These are phyloP conservation scores for Strigamia crassipes DNA, from an alignment of 2,888 invertebrate species.

Conservation along the genomic window DNA sequence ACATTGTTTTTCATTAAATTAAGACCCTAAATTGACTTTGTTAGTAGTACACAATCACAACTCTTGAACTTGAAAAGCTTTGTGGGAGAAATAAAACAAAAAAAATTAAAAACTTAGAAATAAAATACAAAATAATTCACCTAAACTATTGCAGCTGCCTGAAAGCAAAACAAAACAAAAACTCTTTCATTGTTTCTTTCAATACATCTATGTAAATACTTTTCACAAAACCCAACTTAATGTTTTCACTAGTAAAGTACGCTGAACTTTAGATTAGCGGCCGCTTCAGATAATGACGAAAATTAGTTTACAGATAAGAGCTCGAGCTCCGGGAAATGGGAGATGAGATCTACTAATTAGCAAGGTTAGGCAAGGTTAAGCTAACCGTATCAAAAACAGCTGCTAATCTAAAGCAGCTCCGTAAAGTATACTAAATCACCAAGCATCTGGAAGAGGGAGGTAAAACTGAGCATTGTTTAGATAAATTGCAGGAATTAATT, in stretches of 20 bases:
- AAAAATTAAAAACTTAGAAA: no score
- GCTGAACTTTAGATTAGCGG: no score
- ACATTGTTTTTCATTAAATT: neutral
- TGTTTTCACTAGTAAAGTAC: neutral
- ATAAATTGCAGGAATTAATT: neutral
- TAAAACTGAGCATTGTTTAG: neutral
- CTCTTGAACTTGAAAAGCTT: neutral
- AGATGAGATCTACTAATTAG: no score
- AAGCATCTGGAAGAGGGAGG: neutral
- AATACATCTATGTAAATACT: neutral
- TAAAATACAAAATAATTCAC: constrained; percentile 4
- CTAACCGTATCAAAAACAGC: no score
- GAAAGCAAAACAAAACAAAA: neutral
- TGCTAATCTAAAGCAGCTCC: no score
- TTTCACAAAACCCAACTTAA: neutral
- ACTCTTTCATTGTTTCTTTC: no score
- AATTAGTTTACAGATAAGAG: no score
- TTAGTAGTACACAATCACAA: neutral
- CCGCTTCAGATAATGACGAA: no score
- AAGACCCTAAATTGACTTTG: neutral
- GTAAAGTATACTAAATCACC: neutral
- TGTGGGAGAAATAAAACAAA: neutral
- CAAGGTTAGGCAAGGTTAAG: no score
- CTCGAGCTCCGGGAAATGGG: no score
- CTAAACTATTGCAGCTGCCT: neutral